Conservation (phyloP, 1,140 invertebrate genomes). For the Aphaenogaster floridana region DNA sequence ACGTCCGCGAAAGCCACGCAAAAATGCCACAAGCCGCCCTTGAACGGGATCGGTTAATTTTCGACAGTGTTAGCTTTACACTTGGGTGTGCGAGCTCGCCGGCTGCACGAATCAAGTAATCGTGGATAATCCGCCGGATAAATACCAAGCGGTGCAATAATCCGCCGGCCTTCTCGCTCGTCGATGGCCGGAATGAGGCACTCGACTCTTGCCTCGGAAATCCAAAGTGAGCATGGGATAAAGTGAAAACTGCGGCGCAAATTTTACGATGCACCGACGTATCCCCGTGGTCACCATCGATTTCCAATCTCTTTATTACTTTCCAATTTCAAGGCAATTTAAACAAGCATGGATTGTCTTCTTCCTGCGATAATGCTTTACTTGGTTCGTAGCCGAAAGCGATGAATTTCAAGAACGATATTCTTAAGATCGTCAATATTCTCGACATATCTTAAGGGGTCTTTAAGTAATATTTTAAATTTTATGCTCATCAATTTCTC, state of each 20-base stretch:
- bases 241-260: conserved; percentile 28
- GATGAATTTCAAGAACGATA: neutral
- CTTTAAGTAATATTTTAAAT: neutral
- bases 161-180: conserved; percentile 9
- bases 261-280: conserved; percentile 25
- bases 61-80: conserved; percentile 45
- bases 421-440: neutral
- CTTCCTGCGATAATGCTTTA: neutral
- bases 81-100: conserved; percentile 21
- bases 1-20: neutral
- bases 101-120: conserved; percentile 54
- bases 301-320: conserved; percentile 35
- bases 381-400: conserved; percentile 6
- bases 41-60: conserved; percentile 40
- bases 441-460: neutral
- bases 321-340: conserved; percentile 6
- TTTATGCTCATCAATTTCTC: neutral
- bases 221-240: neutral
- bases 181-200: neutral
- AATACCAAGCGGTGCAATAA: conserved; percentile 51
- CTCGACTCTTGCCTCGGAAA: neutral
- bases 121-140: conserved; percentile 63
- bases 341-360: neutral
- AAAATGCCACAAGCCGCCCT: neutral
- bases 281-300: neutral